Base-by-base conservation (phyloP, 1,140 invertebrate genomes). In the Leptoteleia sp. region DNA sequence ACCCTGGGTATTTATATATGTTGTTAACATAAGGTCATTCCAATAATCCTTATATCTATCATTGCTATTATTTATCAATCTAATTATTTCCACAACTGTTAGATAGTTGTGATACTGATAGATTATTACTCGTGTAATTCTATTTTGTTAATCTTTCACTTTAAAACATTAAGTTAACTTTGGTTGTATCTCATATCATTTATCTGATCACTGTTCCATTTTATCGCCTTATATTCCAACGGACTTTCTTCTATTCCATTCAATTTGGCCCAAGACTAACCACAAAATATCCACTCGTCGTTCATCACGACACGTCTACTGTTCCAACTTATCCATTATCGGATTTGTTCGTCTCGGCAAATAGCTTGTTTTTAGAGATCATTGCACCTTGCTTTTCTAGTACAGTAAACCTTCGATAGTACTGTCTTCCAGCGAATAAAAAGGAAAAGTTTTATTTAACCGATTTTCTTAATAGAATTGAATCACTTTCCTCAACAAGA, bases 241-340 rank as follows among this genome's bases (percentile, higher is more conserved):
- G 16, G 6, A 11, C 22, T 54, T 65, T 43, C 16, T 52, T 11
- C 27, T 43, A 33, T 65, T 15, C 31, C 47, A 68, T 76, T 68
- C 38, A 61, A 62, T 76, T 68, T 61, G 45, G 19, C 50, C 15
- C 40, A 57, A 64, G 50, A 48, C 35, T 64, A 57, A 57, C 54
- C 52, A n/a, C 61, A 76, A 76, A 59, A 64, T 55, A 72, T 72
- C 54, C 54, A 48, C 42, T 73, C 62, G 54, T 76, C 72, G 62
- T 76, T 76, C 62, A 67, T 76, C 72, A 68, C 38, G 54, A 76
- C 45, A 50, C 40, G 47, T 68, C 73, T 76, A 45, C 40, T 35
- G 40, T 76, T 68, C 57, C 64, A 75, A 64, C 64, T 73, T 68
- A 79, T 73, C 70, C 57, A 79, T 79, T 79, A 75, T 79, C 76